Percentiles rank a stretch among this genome's conserved stretches.
These are phyloP conservation scores for Halictus ligatus DNA, from an alignment of 2,888 invertebrate species.

Conservation along the genomic window DNA sequence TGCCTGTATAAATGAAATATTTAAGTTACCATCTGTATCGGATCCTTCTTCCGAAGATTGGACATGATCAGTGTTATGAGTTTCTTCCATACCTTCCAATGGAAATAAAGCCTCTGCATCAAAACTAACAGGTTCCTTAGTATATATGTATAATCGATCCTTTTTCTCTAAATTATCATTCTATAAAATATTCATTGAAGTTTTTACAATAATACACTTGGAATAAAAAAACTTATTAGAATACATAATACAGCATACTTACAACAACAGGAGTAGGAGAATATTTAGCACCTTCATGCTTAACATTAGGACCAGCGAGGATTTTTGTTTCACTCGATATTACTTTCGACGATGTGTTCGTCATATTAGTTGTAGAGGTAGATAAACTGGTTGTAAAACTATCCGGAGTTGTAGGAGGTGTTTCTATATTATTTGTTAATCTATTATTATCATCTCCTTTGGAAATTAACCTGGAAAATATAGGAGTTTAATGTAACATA, in stretches of 20 bases:
- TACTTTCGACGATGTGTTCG: slow-evolving; percentile 63
- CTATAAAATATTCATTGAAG: slow-evolving; percentile 65
- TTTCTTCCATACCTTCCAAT: slow-evolving; percentile 90
- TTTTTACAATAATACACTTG: not conserved
- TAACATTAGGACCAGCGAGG: slow-evolving; percentile 63
- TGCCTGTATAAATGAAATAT: not conserved
- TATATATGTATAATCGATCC: slow-evolving; percentile 62
- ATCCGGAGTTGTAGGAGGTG: slow-evolving; percentile 73
- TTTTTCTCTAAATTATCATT: slow-evolving; percentile 73
- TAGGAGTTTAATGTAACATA: slow-evolving; percentile 14
- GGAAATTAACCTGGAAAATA: slow-evolving; percentile 71
- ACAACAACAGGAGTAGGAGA: slow-evolving; percentile 69
- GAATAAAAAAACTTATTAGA: not conserved
- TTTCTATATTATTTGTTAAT: slow-evolving; percentile 68
- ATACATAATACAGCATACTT: slow-evolving; percentile 35
- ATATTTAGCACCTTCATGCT: slow-evolving; percentile 68
- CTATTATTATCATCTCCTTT: slow-evolving; percentile 69
- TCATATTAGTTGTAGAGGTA: slow-evolving; percentile 71
- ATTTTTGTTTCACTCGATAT: slow-evolving; percentile 63
- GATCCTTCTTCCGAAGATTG: slow-evolving; percentile 87
- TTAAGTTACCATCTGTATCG: slow-evolving; percentile 89
- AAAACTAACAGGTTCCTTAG: slow-evolving; percentile 78
- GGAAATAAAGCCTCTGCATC: slow-evolving; percentile 92
- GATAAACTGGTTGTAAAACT: slow-evolving; percentile 70
- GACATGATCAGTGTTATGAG: slow-evolving; percentile 75